These are phyloP conservation scores for Acanthornis magna DNA, from an alignment of 2,797 vertebrate species.

Conservation along the genomic window DNA sequence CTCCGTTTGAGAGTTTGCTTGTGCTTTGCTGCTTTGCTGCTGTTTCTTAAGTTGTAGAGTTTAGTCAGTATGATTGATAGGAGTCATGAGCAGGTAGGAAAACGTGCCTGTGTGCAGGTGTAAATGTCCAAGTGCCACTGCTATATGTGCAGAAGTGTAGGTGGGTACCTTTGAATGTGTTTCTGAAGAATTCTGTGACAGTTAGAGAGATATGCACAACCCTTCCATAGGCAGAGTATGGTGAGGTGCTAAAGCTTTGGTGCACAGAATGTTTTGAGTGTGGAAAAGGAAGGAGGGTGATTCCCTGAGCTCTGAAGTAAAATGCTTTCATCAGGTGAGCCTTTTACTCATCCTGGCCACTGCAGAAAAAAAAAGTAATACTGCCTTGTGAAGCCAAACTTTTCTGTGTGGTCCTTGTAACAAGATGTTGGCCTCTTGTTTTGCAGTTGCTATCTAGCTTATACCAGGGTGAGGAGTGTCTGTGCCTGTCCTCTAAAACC, in stretches of 20 bases:
- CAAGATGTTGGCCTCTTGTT: not conserved
- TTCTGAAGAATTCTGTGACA: not conserved
- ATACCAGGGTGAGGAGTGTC: not conserved
- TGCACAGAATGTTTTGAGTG: not conserved
- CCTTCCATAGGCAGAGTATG: not conserved
- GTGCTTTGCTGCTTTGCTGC: not conserved
- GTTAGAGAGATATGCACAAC: not conserved
- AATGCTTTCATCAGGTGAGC: not conserved
- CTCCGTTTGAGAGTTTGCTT: not conserved
- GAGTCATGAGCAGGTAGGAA: not conserved
- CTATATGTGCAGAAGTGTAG: not conserved
- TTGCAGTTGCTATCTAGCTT: not conserved
- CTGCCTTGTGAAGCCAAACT: not conserved
- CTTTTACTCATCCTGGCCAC: not conserved
- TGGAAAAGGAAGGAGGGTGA: not conserved
- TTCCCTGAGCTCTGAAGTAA: not conserved
- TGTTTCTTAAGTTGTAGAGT: not conserved
- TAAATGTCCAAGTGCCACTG: not conserved
- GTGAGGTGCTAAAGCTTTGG: not conserved
- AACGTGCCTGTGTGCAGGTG: not conserved
- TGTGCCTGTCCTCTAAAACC: not conserved
- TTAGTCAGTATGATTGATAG: not conserved
- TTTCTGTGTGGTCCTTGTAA: not conserved
- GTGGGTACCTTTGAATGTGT: not conserved
- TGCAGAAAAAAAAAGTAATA: not conserved